Evolutionary conservation across 2,797 vertebrate genomes (phyloP).

Genomic region (Channallabes apus): DNA sequence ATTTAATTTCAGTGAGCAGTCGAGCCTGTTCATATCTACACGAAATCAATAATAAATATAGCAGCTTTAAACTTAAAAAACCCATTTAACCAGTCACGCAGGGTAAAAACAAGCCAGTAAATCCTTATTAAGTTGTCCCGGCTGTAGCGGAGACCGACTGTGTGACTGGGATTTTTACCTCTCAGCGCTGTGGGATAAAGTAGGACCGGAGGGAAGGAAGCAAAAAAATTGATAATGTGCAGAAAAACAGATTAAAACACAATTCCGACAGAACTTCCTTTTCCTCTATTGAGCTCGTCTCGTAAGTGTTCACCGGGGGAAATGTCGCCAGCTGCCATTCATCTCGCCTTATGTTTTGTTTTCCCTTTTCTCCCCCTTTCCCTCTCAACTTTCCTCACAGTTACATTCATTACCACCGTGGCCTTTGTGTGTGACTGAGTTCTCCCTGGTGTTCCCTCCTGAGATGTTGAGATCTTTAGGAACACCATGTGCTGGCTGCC

Average conservation of each 20-base stretch:
- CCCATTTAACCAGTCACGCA: too few relatives aligned
- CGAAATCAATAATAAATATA: not conserved
- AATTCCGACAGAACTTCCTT: constrained; percentile 64
- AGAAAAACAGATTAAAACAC: constrained; percentile 61
- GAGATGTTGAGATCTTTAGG: constrained; percentile 29
- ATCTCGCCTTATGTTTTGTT: constrained; percentile 42
- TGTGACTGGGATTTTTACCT: constrained; percentile 42
- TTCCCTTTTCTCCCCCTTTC: not conserved
- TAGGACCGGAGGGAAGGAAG: constrained; percentile 61
- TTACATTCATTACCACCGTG: constrained; percentile 27
- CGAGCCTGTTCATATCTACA: not conserved
- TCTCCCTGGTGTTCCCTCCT: constrained; percentile 23
- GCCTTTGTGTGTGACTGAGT: constrained; percentile 23
- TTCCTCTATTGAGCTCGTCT: constrained; percentile 61
- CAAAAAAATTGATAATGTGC: constrained; percentile 62
- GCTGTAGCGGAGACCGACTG: not conserved
- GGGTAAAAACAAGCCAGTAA: not conserved
- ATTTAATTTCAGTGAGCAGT: not conserved
- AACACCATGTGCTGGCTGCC: constrained; percentile 20
- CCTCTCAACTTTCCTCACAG: constrained; percentile 27
- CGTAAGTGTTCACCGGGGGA: constrained; percentile 48
- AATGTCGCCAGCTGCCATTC: constrained; percentile 49
- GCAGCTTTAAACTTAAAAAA: not conserved
- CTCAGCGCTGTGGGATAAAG: constrained; percentile 37
- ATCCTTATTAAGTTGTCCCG: not conserved